Evolutionary conservation across 2,113 vertebrate genomes (phyloP), one percentile per base, ranked within the genome.

Genomic region (Syngnathus typhle): DNA sequence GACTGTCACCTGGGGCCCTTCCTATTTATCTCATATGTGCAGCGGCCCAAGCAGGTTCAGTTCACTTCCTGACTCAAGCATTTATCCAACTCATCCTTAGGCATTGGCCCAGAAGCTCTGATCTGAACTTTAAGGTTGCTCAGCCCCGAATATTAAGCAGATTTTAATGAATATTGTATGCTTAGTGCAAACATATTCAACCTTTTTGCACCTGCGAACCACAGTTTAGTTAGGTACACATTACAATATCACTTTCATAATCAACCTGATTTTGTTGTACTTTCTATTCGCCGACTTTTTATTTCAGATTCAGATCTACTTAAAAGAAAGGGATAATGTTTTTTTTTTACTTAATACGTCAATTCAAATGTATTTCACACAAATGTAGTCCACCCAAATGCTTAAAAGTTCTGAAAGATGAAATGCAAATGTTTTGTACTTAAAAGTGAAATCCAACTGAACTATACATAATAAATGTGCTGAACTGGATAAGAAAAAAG

Each of bases 11-110:
- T 43, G 12, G 51, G 41, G 51, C 65, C 36, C 60, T 37, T 46
- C 21, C 77, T 63, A 69, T 85, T 61, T 62, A 59, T 84, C 74
- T 69, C 60, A 68, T 81, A 77, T 65, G 58, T 37, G 74, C 43
- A 70, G 75, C 41, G 44, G 56, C 65, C 69, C 32, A 59, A 65
- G 63, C 69, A 75, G 46, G 74, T 71, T 69, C 70, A 61, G 69
- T 65, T 64, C 46, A 74, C 62, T 72, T 83, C 72, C 61, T 41
- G 69, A 77, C 76, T 54, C 3, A 76, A 78, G 75, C 70, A 44
- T 56, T 81, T 44, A 41, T 59, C 62, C 58, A 68, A 67, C 37
- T 68, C 60, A 23, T 32, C 68, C 66, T 62, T 58, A 1, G 54
- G 13, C 27, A 36, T 58, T 58, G 27, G 27, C 27, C 27, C 55